Percentiles rank a stretch among this genome's conserved stretches.
phyloP scores from a whole-genome alignment of 1,140 invertebrate species.

The Nebria ingens region DNA sequence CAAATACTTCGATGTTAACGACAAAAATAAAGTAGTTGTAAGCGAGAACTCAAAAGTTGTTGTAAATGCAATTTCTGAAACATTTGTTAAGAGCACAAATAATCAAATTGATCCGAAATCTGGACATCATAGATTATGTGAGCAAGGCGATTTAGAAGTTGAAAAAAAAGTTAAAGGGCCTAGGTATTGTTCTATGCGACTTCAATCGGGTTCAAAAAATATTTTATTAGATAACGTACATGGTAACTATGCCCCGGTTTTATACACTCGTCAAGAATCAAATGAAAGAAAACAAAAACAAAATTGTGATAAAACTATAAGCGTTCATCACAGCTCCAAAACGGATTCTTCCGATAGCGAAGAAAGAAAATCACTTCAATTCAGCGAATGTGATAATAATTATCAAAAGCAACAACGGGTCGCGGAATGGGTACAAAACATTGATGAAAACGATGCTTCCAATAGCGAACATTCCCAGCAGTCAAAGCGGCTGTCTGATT shows the following conservation, averaged over 20 bases:
- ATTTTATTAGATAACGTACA: conserved; percentile 65
- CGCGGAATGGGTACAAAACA: conserved; percentile 28
- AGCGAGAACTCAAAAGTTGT: background rate
- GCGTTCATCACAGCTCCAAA: conserved; percentile 8
- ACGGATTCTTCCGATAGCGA: conserved; percentile 20
- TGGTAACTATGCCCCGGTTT: conserved; percentile 51
- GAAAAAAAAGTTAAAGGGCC: conserved; percentile 41
- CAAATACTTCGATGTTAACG: background rate
- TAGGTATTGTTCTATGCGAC: conserved; percentile 56
- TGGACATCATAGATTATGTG: conserved; percentile 48
- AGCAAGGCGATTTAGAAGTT: conserved; percentile 34
- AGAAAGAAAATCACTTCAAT: conserved; percentile 18
- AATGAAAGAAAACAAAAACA: conserved; percentile 1
- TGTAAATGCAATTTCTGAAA: conserved; percentile 3
- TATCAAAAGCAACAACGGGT: conserved; percentile 26
- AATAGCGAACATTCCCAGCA: conserved; percentile 23
- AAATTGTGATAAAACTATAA: background rate
- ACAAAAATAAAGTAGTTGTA: background rate
- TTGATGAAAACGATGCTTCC: conserved; percentile 20
- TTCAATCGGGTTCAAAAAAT: conserved; percentile 64
- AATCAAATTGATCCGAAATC: conserved; percentile 40
- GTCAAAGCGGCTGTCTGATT: background rate
- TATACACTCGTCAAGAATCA: conserved; percentile 47
- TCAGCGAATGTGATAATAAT: conserved; percentile 20
- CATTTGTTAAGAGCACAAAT: background rate